These are phyloP conservation scores for Lasaia peninsularis DNA, from an alignment of 1,140 invertebrate species.

Conservation along the genomic window DNA sequence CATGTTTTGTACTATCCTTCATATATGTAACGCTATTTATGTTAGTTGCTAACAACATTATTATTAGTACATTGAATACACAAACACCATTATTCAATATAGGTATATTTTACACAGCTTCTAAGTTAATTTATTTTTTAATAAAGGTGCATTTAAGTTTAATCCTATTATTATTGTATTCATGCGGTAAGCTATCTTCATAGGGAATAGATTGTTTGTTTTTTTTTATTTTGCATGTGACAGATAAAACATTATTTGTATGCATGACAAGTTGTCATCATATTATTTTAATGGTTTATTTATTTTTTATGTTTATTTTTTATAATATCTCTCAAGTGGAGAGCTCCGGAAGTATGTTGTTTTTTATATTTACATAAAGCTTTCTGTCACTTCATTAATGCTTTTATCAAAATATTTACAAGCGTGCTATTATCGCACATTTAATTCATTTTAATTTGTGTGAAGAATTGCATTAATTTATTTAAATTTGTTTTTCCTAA, in stretches of 20 bases:
- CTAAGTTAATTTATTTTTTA: not conserved
- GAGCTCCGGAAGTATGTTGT: slow-evolving; percentile 70
- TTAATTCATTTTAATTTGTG: slow-evolving; percentile 11
- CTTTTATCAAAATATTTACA: slow-evolving; percentile 41
- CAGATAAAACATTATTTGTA: slow-evolving; percentile 55
- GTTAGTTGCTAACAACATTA: slow-evolving; percentile 33
- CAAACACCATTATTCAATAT: not conserved
- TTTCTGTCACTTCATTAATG: slow-evolving; percentile 59
- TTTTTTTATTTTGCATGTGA: slow-evolving; percentile 53
- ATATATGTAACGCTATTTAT: slow-evolving; percentile 70
- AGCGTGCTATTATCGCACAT: slow-evolving; percentile 28
- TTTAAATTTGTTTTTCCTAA: slow-evolving; percentile 2
- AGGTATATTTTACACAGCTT: slow-evolving; percentile 7
- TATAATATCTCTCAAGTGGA: slow-evolving; percentile 71
- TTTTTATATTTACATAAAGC: slow-evolving; percentile 50
- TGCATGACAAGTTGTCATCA: slow-evolving; percentile 62
- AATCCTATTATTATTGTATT: not conserved
- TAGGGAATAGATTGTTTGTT: slow-evolving; percentile 13
- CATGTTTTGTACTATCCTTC: slow-evolving; percentile 63
- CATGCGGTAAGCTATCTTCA: not conserved
- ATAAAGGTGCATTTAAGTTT: not conserved
- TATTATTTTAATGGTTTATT: slow-evolving; percentile 41
- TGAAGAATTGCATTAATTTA: slow-evolving; percentile 1
- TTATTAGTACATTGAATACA: slow-evolving; percentile 4
- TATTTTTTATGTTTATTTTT: slow-evolving; percentile 47